Base-by-base conservation (phyloP, 2,888 invertebrate species). In the Myopa tessellatipennis region DNA sequence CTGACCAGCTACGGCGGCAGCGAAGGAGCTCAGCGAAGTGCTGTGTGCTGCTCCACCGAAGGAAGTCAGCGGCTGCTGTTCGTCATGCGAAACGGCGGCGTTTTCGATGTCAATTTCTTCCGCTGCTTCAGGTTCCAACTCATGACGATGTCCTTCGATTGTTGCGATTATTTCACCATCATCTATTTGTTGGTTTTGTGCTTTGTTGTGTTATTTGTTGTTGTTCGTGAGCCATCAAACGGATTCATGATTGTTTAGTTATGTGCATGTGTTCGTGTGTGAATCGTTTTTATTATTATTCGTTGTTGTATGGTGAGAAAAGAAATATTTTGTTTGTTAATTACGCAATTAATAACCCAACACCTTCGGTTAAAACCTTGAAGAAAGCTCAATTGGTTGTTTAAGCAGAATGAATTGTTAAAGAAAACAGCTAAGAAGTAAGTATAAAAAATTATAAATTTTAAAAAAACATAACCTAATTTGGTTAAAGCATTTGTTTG, bases 61-160 rank as follows among this genome's bases (percentile, higher is more conserved):
- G 78, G 84, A 85, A 14, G 88, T 87, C 52, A 88, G 80, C 34
- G 89, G 89, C 79, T 88, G 88, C 77, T 89, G 88, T 77, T 89
- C 89, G 77, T 88, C 88, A 50, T 88, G 85, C n/a, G 85, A 82
- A 6, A 88, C 84, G n/a, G 87, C 86, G 18, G 88, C 87, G 80
- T 89, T 88, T 79, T 85, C 85, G 75, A 86, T 84, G 70, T 88
- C 88, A 58, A 88, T 88, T 34, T 86, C 88, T 70, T 87, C 88
- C 36, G 87, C 87, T 67, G 86, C 86, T 38, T 83, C 86, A 68
- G 83, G 83, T 26, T 85, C 85, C 77, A 85, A 78, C 52, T 85
- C 83, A 74, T 81, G 82, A 55, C 83, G 81, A 52, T 84, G 81
- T 50, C 85, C 88, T 80, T 88, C 88, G 55, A 88, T 87, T 52